Evolutionary conservation across 1,140 invertebrate species (phyloP).

Genomic region (Zaprionus gabonicus): DNA sequence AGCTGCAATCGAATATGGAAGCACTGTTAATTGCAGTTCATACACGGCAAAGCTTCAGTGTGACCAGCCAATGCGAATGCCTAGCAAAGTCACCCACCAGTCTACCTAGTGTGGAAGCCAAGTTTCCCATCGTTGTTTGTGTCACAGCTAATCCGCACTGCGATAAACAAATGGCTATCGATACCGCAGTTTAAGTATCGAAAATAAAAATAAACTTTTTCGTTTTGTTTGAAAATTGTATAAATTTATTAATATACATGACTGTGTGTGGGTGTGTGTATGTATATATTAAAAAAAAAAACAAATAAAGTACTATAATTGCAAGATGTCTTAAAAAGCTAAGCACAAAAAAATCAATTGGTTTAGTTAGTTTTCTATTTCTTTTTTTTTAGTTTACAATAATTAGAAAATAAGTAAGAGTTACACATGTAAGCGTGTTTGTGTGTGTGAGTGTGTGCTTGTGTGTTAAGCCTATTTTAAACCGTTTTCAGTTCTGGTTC

Average conservation of each 20-base stretch:
- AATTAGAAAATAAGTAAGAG: conserved; percentile 19
- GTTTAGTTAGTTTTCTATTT: conserved; percentile 14
- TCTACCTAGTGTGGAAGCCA: background rate
- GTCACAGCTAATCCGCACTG: conserved; percentile 9
- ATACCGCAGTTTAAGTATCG: too few species aligned
- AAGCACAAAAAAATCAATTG: conserved; percentile 41
- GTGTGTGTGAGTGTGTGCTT: conserved; percentile 2
- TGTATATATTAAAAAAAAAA: conserved; percentile 46
- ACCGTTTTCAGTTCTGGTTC: conserved; percentile 54
- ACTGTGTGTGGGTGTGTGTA: conserved; percentile 22
- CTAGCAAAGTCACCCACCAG: background rate
- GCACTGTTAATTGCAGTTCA: conserved; percentile 34
- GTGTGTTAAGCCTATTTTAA: conserved; percentile 29
- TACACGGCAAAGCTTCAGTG: conserved; percentile 27
- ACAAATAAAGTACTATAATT: conserved; percentile 53
- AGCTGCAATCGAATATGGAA: conserved; percentile 34
- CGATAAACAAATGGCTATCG: background rate
- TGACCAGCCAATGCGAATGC: background rate
- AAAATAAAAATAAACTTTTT: conserved; percentile 1
- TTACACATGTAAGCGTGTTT: conserved; percentile 10
- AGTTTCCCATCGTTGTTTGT: background rate
- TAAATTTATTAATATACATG: conserved; percentile 75
- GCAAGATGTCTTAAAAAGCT: conserved; percentile 39
- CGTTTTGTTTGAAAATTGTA: conserved; percentile 48
- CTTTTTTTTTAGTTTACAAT: conserved; percentile 24